These are phyloP conservation scores for Dolomedes plantarius DNA, from an alignment of 2,888 invertebrate species.

Conservation along the genomic window DNA sequence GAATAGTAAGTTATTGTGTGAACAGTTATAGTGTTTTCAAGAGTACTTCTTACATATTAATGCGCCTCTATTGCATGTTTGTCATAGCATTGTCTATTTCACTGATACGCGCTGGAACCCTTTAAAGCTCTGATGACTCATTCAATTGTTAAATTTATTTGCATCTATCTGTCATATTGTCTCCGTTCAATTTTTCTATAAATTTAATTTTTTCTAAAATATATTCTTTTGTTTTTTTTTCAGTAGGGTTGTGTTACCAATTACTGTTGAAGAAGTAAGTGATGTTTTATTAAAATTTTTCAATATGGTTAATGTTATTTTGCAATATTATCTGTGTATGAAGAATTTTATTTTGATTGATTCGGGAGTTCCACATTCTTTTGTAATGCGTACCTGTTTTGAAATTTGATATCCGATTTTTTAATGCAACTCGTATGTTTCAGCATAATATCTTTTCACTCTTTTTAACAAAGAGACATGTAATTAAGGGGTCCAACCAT, in stretches of 20 bases:
- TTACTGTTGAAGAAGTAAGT: conserved; percentile 97
- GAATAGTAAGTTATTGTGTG: conserved; percentile 83
- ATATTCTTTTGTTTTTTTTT: conserved; percentile 78
- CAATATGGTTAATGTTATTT: too few species aligned
- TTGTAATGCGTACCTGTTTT: too few species aligned
- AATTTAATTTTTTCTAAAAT: neutral
- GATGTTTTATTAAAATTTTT: neutral
- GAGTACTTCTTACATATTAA: neutral
- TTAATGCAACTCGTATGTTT: too few species aligned
- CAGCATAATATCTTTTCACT: too few species aligned
- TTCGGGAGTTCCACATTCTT: too few species aligned
- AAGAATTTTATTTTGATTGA: too few species aligned
- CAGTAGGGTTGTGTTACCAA: conserved; percentile 96
- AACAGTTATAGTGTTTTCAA: neutral
- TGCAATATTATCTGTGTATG: too few species aligned
- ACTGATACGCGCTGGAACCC: neutral
- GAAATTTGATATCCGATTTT: too few species aligned
- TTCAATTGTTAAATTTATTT: conserved; percentile 21
- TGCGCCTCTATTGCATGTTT: too few species aligned
- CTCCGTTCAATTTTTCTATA: conserved; percentile 22
- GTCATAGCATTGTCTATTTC: too few species aligned
- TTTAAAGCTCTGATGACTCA: neutral
- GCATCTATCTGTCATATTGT: conserved; percentile 72
- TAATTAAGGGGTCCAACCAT: too few species aligned
- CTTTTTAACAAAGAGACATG: too few species aligned